phyloP scores from a whole-genome alignment of 1,140 invertebrate genomes.

The Heliconius himera region DNA sequence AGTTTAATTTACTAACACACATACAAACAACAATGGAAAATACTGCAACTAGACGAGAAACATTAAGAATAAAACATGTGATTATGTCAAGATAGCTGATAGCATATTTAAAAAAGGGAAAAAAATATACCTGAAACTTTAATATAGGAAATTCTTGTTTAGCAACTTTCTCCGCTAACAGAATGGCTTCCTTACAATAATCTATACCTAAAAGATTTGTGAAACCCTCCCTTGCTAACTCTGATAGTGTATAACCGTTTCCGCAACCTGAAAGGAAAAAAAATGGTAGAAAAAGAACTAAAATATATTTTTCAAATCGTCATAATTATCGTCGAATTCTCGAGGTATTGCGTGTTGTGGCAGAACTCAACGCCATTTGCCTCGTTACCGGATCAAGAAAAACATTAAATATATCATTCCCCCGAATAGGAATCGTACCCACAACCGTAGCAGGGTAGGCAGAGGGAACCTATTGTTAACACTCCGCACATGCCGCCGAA shows the following conservation, averaged over 20 bases:
- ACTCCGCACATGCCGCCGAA: no score
- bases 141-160: conserved; percentile 81
- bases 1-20: no score
- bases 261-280: conserved; percentile 88
- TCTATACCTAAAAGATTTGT: conserved; percentile 90
- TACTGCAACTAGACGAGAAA: no score
- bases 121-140: conserved; percentile 78
- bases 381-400: not conserved
- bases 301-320: no score
- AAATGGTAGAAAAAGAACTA: not conserved
- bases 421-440: not conserved
- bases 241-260: conserved; percentile 93
- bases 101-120: no score
- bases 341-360: no score
- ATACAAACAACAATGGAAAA: no score
- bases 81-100: no score
- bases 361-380: no score
- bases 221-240: conserved; percentile 89
- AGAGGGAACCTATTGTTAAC: no score
- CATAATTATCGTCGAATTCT: no score
- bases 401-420: not conserved
- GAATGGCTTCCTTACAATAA: conserved; percentile 91
- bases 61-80: no score
- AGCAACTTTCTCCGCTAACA: conserved; percentile 86
- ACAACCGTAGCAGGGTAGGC: not conserved